phyloP scores from a whole-genome alignment of 1,140 invertebrate genomes.

The Drosophila sproati region DNA sequence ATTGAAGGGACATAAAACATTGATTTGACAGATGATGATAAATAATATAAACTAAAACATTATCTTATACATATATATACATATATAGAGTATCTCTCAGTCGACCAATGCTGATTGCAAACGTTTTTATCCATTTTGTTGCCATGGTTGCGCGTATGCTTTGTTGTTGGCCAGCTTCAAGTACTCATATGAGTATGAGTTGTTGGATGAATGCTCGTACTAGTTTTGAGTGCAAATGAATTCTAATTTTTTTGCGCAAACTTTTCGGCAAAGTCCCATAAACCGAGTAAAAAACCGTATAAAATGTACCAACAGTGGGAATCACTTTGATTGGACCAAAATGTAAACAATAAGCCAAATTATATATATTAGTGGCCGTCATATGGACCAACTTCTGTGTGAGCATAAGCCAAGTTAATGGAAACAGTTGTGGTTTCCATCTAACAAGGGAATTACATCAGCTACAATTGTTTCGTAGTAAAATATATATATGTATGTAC shows the following conservation, averaged over 20 bases:
- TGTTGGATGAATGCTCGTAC: slow-evolving; percentile 27
- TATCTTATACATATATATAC: too few species aligned
- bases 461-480: neutral
- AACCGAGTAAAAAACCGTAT: neutral
- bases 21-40: too few species aligned
- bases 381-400: slow-evolving; percentile 12
- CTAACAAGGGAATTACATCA: neutral
- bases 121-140: neutral
- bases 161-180: slow-evolving; percentile 58
- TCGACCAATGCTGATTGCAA: neutral
- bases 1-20: too few species aligned
- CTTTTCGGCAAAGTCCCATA: slow-evolving; percentile 56
- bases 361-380: neutral
- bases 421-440: neutral
- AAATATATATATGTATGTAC: neutral
- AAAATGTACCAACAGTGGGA: slow-evolving; percentile 21
- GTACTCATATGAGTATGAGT: slow-evolving; percentile 34
- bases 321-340: slow-evolving; percentile 14
- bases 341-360: slow-evolving; percentile 12
- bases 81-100: neutral
- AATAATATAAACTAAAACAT: too few species aligned
- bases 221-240: slow-evolving; percentile 72
- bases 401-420: slow-evolving; percentile 6
- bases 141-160: slow-evolving; percentile 30
- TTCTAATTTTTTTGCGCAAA: slow-evolving; percentile 75